These are phyloP conservation scores for Nansenia antarctica DNA, from an alignment of 2,113 vertebrate species.

Conservation along the genomic window DNA sequence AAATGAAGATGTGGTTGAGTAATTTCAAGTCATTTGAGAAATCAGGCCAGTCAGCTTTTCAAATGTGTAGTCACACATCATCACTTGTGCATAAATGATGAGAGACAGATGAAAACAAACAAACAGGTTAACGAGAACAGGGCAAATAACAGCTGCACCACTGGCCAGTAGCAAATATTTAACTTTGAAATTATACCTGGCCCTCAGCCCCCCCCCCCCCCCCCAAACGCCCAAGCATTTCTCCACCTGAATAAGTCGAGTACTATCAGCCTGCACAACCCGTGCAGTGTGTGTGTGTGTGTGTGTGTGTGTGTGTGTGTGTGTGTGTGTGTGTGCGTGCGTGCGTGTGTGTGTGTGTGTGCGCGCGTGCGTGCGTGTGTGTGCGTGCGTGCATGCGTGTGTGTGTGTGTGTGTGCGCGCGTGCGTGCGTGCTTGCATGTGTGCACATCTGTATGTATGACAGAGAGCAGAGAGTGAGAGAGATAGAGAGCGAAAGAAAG, in stretches of 20 bases:
- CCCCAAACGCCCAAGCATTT: too few relatives aligned
- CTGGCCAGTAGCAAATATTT: constrained; percentile 56
- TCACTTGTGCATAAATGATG: constrained; percentile 54
- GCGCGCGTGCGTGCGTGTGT: background rate
- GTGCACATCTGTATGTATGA: too few relatives aligned
- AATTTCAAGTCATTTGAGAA: constrained; percentile 52
- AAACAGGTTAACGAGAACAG: constrained; percentile 59
- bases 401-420: constrained; percentile 16
- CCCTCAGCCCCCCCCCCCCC: too few relatives aligned
- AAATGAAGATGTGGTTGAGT: constrained; percentile 45
- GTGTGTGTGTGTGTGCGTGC: constrained; percentile 1
- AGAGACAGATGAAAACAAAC: constrained; percentile 65
- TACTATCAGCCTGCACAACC: background rate
- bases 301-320: constrained; percentile 4
- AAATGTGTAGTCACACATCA: constrained; percentile 47
- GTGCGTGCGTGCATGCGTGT: background rate
- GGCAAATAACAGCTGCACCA: constrained; percentile 63
- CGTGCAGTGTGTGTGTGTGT: background rate
- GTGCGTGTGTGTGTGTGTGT: background rate
- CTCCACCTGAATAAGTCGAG: background rate
- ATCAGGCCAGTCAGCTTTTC: constrained; percentile 54
- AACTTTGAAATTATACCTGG: constrained; percentile 46
- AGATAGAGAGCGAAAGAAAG: constrained; percentile 7
- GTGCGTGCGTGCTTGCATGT: background rate
- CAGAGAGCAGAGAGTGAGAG: too few relatives aligned